phyloP scores from a whole-genome alignment of 2,888 invertebrate species.

The Therioaphis trifolii region DNA sequence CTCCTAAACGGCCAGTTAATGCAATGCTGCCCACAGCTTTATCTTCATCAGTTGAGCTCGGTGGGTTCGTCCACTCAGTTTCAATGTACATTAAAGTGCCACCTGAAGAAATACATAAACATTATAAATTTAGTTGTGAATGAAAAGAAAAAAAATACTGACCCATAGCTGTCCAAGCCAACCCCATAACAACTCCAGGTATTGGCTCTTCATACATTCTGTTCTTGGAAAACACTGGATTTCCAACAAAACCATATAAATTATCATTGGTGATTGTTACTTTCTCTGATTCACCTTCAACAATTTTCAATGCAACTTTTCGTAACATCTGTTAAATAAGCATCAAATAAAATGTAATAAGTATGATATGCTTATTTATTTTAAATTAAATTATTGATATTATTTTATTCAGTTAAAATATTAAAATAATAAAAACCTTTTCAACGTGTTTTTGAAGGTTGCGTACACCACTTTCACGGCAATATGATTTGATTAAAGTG shows the following conservation, averaged over 20 bases:
- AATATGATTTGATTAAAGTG: conserved; percentile 89
- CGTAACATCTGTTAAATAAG: conserved; percentile 58
- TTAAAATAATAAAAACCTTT: conserved; percentile 74
- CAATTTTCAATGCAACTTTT: conserved; percentile 95
- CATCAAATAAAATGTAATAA: not conserved
- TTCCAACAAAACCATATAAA: conserved; percentile 90
- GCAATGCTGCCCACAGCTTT: conserved; percentile 77
- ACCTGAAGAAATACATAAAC: conserved; percentile 71
- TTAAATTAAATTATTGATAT: not conserved
- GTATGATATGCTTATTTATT: not conserved
- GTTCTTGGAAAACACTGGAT: conserved; percentile 95
- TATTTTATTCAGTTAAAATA: conserved; percentile 10
- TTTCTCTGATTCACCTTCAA: conserved; percentile 80
- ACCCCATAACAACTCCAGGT: conserved; percentile 96
- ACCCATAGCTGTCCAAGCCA: conserved; percentile 99
- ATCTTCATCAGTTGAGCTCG: conserved; percentile 68
- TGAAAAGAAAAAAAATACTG: conserved; percentile 65
- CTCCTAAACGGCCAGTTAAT: conserved; percentile 95
- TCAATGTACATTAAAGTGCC: conserved; percentile 98
- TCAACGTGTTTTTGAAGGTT: conserved; percentile 99
- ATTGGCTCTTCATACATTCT: conserved; percentile 94
- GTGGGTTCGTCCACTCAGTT: conserved; percentile 75
- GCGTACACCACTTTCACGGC: conserved; percentile 96
- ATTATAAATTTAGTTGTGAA: not conserved
- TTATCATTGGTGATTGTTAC: conserved; percentile 78